These are phyloP conservation scores for Cetoscarus ocellatus DNA, from an alignment of 2,797 vertebrate species.

Conservation along the genomic window DNA sequence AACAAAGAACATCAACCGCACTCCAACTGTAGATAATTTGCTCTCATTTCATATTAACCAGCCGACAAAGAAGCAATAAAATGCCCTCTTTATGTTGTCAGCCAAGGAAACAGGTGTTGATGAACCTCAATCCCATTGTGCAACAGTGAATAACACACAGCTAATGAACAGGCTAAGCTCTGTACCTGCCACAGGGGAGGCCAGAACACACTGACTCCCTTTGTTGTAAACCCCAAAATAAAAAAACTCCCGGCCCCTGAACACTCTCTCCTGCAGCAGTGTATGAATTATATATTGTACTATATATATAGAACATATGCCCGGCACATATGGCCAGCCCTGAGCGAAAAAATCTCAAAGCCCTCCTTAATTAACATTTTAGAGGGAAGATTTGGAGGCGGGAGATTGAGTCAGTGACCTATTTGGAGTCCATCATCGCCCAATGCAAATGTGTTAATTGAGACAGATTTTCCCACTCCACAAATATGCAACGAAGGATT, in stretches of 20 bases:
- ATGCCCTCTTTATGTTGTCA: constrained; percentile 67
- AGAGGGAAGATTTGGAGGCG: constrained; percentile 85
- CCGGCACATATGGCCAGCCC: constrained; percentile 87
- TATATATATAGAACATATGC: constrained; percentile 89
- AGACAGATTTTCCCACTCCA: constrained; percentile 84
- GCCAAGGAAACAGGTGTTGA: constrained; percentile 78
- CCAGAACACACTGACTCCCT: constrained; percentile 76
- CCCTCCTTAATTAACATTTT: constrained; percentile 89
- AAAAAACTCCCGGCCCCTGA: constrained; percentile 72
- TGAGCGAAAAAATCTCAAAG: constrained; percentile 86
- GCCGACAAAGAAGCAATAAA: constrained; percentile 59
- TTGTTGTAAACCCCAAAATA: constrained; percentile 72
- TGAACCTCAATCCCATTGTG: constrained; percentile 77
- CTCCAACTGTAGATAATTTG: constrained; percentile 50
- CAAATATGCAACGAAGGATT: constrained; percentile 66
- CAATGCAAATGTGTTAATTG: constrained; percentile 90
- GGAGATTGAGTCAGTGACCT: constrained; percentile 87
- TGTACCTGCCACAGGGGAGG: constrained; percentile 81
- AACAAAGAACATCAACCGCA: constrained; percentile 4
- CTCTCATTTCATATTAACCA: constrained; percentile 67
- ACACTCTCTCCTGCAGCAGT: constrained; percentile 79
- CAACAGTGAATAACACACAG: constrained; percentile 74
- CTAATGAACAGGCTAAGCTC: constrained; percentile 80
- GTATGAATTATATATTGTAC: constrained; percentile 89
- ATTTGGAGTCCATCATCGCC: constrained; percentile 87